A percentile compares a stretch with the other conserved stretches of the same genome.
phyloP scores from a whole-genome alignment of 2,113 vertebrate species.

The Upupa epops region DNA sequence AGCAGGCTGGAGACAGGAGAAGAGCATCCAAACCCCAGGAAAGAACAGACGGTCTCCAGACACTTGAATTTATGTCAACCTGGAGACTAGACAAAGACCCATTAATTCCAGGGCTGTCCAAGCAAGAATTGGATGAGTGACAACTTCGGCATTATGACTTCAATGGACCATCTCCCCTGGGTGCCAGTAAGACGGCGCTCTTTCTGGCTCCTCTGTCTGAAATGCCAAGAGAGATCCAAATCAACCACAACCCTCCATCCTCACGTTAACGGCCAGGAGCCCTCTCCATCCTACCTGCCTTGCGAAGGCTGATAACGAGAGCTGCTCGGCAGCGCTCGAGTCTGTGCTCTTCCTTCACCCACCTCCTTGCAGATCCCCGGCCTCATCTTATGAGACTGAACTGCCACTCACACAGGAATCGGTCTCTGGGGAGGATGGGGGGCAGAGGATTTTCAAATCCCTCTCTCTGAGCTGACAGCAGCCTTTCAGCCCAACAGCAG shows the following conservation, averaged over 20 bases:
- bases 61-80: slow-evolving; percentile 29
- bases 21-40: not conserved
- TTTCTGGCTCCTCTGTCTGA: not conserved
- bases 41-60: not conserved
- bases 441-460: not conserved
- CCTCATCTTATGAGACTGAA: not conserved
- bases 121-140: not conserved
- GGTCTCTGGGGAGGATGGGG: slow-evolving; percentile 24
- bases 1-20: not conserved
- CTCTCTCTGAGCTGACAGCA: slow-evolving; percentile 29
- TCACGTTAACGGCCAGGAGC: not conserved
- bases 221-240: not conserved
- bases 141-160: not conserved
- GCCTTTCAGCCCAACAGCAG: slow-evolving; percentile 29
- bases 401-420: slow-evolving; percentile 15
- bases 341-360: not conserved
- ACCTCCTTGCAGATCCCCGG: not conserved
- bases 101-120: slow-evolving; percentile 32
- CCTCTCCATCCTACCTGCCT: not conserved
- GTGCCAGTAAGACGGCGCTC: not conserved
- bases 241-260: not conserved
- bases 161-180: not conserved
- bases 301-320: not conserved
- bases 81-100: slow-evolving; percentile 5
- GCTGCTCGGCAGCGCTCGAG: not conserved